These are phyloP conservation scores for Desmodus rotundus DNA, from an alignment of 2,113 vertebrate species.

Conservation along the genomic window DNA sequence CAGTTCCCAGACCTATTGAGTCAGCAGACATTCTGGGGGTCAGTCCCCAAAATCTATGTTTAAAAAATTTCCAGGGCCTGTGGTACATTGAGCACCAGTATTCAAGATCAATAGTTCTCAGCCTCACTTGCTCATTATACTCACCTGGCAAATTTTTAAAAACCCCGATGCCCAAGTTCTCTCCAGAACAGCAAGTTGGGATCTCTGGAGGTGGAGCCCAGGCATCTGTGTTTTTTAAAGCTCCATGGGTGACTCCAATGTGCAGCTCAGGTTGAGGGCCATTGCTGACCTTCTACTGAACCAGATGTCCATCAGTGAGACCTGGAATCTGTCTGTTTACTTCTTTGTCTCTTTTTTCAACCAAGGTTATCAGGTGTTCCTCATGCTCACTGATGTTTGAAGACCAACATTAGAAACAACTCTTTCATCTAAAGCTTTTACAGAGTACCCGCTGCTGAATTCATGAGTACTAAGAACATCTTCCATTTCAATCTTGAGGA, in stretches of 20 bases:
- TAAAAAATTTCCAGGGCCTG: neutral
- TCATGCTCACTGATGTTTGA: neutral
- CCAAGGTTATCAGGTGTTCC: neutral
- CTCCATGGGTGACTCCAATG: neutral
- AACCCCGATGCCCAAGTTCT: neutral
- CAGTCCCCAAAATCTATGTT: neutral
- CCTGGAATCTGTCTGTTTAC: neutral
- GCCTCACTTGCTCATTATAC: neutral
- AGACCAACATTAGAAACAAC: neutral
- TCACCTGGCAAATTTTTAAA: neutral
- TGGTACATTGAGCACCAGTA: neutral
- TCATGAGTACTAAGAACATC: neutral
- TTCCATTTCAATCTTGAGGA: neutral
- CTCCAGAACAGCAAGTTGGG: neutral
- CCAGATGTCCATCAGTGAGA: neutral
- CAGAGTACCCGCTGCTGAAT: neutral
- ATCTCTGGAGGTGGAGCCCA: neutral
- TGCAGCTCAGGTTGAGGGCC: neutral
- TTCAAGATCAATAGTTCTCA: neutral
- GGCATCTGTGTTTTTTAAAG: neutral
- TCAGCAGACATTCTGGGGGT: neutral
- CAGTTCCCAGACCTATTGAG: neutral
- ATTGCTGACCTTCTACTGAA: neutral
- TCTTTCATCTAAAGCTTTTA: neutral
- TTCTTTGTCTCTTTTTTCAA: neutral